Conservation (phyloP, 2,113 vertebrate genomes). For the Potamarius usumacintae region DNA sequence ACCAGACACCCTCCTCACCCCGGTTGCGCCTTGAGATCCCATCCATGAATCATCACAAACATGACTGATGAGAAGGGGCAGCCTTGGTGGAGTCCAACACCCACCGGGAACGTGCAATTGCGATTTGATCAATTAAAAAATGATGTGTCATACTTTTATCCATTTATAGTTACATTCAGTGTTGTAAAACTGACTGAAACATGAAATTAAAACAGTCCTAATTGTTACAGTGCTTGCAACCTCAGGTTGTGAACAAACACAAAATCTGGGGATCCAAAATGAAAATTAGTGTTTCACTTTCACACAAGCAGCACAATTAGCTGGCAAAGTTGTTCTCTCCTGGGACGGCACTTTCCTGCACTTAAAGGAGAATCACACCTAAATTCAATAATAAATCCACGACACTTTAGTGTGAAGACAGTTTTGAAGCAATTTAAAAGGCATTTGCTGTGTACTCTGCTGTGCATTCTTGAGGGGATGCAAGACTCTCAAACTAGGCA, state of each 20-base stretch:
- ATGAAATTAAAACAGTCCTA: neutral
- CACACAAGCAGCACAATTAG: constrained; percentile 30
- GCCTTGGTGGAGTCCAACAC: too few species aligned
- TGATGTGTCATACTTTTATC: neutral
- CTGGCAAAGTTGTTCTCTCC: constrained; percentile 12
- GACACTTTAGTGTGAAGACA: neutral
- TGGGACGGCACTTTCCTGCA: constrained; percentile 8
- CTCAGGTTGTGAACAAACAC: neutral
- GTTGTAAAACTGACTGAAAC: neutral
- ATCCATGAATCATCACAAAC: too few species aligned
- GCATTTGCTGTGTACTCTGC: neutral
- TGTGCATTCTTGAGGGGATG: neutral
- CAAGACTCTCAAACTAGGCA: neutral
- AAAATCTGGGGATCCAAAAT: neutral
- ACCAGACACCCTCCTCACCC: too few species aligned
- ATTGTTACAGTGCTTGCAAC: neutral
- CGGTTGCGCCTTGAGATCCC: too few species aligned
- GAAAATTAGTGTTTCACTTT: constrained; percentile 21
- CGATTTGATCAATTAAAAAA: neutral
- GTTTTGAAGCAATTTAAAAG: neutral
- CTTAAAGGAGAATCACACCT: constrained; percentile 5
- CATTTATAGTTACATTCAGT: neutral
- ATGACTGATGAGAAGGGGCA: too few species aligned
- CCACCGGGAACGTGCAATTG: too few species aligned
- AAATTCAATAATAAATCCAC: constrained; percentile 17